phyloP scores from a whole-genome alignment of 2,113 vertebrate genomes.

The Ariopsis seemanni region DNA sequence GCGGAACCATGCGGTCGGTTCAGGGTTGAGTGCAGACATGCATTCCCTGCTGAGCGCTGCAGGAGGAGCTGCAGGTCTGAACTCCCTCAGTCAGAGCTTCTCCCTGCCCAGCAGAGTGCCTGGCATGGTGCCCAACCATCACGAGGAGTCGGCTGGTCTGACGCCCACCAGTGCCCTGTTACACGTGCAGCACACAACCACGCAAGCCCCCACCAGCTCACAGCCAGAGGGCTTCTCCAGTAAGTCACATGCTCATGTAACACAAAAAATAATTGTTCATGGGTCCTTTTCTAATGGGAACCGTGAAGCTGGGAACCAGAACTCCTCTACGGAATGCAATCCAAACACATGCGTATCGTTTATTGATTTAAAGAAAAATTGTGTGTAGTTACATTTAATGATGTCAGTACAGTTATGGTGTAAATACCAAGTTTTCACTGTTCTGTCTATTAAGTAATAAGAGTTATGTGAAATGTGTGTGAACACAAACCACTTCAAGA shows the following conservation, averaged over 20 bases:
- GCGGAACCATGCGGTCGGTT: constrained; percentile 84
- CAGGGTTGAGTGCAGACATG: constrained; percentile 77
- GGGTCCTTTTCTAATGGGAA: neutral
- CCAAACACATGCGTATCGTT: neutral
- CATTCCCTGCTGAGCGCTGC: constrained; percentile 76
- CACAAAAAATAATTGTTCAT: neutral
- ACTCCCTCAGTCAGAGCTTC: constrained; percentile 78
- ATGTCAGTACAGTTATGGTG: neutral
- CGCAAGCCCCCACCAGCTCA: constrained; percentile 76
- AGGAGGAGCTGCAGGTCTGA: constrained; percentile 52
- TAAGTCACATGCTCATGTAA: constrained; percentile 61
- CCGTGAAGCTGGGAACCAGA: neutral
- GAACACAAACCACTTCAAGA: neutral
- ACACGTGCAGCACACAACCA: constrained; percentile 76
- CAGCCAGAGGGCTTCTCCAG: constrained; percentile 82
- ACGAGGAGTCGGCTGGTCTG: constrained; percentile 77
- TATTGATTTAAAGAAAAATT: neutral
- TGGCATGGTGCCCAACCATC: constrained; percentile 78
- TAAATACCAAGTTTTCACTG: neutral
- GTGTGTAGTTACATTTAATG: neutral
- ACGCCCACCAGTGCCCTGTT: constrained; percentile 72
- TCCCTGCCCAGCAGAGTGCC: constrained; percentile 77
- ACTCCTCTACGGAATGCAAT: neutral
- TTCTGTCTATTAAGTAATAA: neutral
- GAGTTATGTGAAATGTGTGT: neutral